Base-by-base conservation (phyloP, 2,113 vertebrate species). In the Megaleporinus macrocephalus region DNA sequence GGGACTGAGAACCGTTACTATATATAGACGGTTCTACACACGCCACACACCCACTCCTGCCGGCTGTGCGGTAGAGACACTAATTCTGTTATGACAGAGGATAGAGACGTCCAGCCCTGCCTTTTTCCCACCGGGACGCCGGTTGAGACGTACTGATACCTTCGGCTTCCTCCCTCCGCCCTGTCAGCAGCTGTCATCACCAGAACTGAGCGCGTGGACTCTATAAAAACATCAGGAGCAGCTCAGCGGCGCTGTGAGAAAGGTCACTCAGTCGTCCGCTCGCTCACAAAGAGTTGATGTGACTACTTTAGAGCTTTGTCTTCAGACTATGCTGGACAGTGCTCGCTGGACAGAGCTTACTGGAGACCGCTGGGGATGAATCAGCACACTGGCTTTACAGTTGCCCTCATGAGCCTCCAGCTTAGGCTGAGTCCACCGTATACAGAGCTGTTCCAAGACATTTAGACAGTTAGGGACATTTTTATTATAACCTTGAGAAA, bases 81-180 rank as follows among this genome's bases (percentile, higher is more conserved):
- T 70, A 80, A 84, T 76, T 80, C 13, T 30, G 55, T 84, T 73
- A 41, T 76, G 83, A 80, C 73, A 65, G 72, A 41, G 59, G 26
- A 76, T 72, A 53, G 51, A 15, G 68, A 79, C 36, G 26, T 79
- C 36, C 55, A 69, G 29, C 26, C 63, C 27, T 4, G 65, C 30
- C 9, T 26, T 68, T 20, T 26, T 65, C 76, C 82, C 73, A 47
- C 27, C 66, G 82, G 59, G 83, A 47, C 15, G 77, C 68, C 49
- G 24, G 53, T 30, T 13, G 33, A 66, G 76, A 78, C 68, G 47
- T 41, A 24, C 33, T 53, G 44, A 72, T 73, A 62, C 79, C 61
- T 36, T 41, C 13, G 5, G 70, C 44, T 68, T 68, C 65, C 22
- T 36, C 65, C 29, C 65, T 68, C 30, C 18, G 65, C 27, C 61